Conservation (phyloP, 2,113 vertebrate species). For the Falcunculus frontatus region DNA sequence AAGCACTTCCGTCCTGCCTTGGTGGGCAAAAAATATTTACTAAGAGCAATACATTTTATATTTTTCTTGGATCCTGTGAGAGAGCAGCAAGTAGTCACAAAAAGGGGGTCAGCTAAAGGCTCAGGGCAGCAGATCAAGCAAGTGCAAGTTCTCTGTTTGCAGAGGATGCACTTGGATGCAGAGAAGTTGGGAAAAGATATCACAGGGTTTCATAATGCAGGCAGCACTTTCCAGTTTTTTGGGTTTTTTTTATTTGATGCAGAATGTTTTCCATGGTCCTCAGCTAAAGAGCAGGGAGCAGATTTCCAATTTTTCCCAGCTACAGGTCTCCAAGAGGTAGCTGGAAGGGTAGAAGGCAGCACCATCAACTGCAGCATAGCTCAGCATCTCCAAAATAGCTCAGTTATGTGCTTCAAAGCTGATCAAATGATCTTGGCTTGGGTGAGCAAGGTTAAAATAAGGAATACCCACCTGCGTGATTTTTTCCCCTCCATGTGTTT, state of each 20-base stretch:
- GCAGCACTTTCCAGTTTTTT: not conserved
- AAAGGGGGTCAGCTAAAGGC: not conserved
- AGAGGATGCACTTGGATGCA: not conserved
- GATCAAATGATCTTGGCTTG: not conserved
- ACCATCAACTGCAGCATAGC: accelerated
- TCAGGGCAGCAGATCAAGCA: not conserved
- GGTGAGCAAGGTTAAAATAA: not conserved
- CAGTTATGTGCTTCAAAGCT: not conserved
- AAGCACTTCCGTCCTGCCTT: not conserved
- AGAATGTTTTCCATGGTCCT: not conserved
- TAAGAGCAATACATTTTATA: not conserved
- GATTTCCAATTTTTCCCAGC: not conserved
- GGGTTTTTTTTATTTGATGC: not conserved
- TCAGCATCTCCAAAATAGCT: not conserved
- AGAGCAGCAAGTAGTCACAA: not conserved
- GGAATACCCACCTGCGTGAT: not conserved
- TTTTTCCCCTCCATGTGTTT: not conserved
- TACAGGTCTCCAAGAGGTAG: not conserved
- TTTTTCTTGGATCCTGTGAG: not conserved
- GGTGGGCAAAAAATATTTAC: not conserved
- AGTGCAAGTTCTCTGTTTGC: not conserved
- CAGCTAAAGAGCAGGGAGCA: not conserved
- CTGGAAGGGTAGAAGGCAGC: not conserved
- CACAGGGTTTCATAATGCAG: not conserved
- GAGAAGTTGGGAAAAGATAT: not conserved